Conservation (phyloP, 2,888 invertebrate genomes). For the Drosophila kanekoi region DNA sequence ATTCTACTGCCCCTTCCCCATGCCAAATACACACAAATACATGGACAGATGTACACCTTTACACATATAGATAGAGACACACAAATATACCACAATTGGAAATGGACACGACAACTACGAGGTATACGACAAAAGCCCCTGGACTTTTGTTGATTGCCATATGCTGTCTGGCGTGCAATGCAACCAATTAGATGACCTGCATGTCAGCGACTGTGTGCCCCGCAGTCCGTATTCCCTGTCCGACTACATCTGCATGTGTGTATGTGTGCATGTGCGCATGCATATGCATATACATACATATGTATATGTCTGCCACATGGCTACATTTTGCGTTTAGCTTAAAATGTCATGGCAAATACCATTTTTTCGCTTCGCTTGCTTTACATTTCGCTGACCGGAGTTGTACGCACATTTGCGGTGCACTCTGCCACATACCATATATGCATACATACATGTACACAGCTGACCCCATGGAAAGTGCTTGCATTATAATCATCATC, state of each 20-base stretch:
- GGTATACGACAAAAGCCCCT: constrained; percentile 65
- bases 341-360: constrained; percentile 68
- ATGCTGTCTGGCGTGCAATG: constrained; percentile 62
- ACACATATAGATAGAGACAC: not conserved
- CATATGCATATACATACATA: not conserved
- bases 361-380: constrained; percentile 60
- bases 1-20: constrained; percentile 1
- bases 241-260: not conserved
- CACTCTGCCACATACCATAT: constrained; percentile 23
- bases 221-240: not conserved
- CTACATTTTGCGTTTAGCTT: constrained; percentile 54
- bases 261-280: constrained; percentile 12
- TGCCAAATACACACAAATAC: constrained; percentile 35
- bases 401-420: constrained; percentile 69
- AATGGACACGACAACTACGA: constrained; percentile 43
- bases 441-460: not conserved
- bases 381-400: constrained; percentile 52
- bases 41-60: not conserved
- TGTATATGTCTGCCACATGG: constrained; percentile 1
- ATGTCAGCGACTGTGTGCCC: constrained; percentile 42
- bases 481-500: constrained; percentile 3
- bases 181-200: constrained; percentile 77
- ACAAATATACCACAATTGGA: constrained; percentile 40
- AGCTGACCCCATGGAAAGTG: too few relatives aligned
- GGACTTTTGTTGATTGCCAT: constrained; percentile 77